Evolutionary conservation across 23 tunicate species (phyloP).

Genomic region (Diplosoma virens): DNA sequence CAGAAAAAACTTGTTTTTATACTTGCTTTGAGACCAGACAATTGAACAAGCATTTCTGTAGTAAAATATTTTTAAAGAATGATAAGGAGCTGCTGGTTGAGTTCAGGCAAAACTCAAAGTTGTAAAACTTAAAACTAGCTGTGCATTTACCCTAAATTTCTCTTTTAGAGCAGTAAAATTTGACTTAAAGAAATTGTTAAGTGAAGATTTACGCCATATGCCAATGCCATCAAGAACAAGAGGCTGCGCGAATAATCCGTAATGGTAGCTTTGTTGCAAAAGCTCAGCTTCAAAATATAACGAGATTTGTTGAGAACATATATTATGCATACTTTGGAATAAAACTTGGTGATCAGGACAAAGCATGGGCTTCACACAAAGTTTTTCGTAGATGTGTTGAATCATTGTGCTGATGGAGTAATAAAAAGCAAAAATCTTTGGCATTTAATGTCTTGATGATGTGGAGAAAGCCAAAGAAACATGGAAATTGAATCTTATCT

Average conservation of each 20-base stretch:
- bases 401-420: conserved; percentile 16
- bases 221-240: conserved; percentile 5
- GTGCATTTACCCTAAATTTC: conserved; percentile 1
- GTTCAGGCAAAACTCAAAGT: conserved; percentile 4
- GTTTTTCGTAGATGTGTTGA: conserved; percentile 15
- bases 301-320: not conserved
- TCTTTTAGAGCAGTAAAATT: not conserved
- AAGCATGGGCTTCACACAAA: conserved; percentile 42
- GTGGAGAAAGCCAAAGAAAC: conserved; percentile 15
- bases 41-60: conserved; percentile 7
- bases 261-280: conserved; percentile 15
- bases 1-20: not conserved
- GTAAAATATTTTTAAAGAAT: conserved; percentile 2
- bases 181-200: no score
- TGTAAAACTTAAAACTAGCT: not conserved
- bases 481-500: conserved; percentile 2
- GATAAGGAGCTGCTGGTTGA: conserved; percentile 11
- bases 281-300: conserved; percentile 4
- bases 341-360: conserved; percentile 27
- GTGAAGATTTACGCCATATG: not conserved
- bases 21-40: conserved; percentile 2
- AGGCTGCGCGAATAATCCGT: conserved; percentile 10
- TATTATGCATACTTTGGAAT: conserved; percentile 12
- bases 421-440: conserved; percentile 4
- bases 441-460: conserved; percentile 7